Base-by-base conservation (phyloP, 2,113 vertebrate species). In the Elephantulus edwardii region DNA sequence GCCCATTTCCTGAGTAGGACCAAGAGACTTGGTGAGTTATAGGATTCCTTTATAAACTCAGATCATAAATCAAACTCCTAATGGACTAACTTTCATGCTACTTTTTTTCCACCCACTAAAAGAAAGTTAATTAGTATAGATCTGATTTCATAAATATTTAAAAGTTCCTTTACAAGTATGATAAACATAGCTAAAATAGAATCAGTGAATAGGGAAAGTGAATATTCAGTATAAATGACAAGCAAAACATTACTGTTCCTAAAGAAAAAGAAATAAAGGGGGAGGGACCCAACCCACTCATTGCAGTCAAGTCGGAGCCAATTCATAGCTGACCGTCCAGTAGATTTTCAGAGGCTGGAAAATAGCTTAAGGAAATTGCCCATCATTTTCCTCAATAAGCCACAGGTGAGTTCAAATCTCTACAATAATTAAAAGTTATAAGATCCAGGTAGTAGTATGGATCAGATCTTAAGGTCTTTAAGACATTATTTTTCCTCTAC, bases 181-280 rank as follows among this genome's bases (percentile, higher is more conserved):
- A 78, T 52, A 84, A 68, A 44, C 22, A 95, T 71, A 91, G 17
- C 33, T 88, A 90, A 84, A 78, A 81, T 94, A 88, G 35, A 79
- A 92, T 72, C 0, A 26, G 38, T 85, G 66, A 86, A n/a, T 6
- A 4, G 5, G 28, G 30, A 90, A 85, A 89, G 44, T 72, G 48
- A 40, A 93, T 77, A 56, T 93, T 54, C 78, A 52, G 68, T 10
- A 86, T 26, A 58, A 83, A 62, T 83, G 83, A 78, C 38, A 84
- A 8, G 28, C 19, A 77, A 92, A 95, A 86, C 22, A 2, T 79
- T 33, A n/a, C 48, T 10, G 9, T 50, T n/a, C n/a, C 8, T 16
- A 50, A 50, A 50, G 16, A 50, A 50, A 50, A 50, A 50, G 16
- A 50, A 50, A 50, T 50, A 50, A 50, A 56, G n/a, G n/a, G n/a